Evolutionary conservation across 2,797 vertebrate genomes (phyloP).

Genomic region (Rhynchonycteris naso): DNA sequence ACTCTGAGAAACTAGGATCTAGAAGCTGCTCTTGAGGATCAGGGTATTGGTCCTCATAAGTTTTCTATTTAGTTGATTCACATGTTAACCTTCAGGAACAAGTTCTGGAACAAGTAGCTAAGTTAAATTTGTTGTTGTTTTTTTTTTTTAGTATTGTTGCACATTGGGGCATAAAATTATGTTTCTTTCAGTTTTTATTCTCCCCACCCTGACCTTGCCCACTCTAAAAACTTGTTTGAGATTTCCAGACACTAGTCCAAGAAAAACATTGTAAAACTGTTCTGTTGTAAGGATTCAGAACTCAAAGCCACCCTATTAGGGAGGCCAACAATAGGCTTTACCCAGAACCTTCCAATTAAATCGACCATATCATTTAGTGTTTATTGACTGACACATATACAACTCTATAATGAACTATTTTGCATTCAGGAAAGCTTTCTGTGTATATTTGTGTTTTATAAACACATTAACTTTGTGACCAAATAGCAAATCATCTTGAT

Average conservation of each 20-base stretch:
- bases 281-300: background rate
- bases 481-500: background rate
- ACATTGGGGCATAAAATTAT: background rate
- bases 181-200: slow-evolving; percentile 58
- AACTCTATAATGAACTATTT: background rate
- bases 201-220: background rate
- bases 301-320: background rate
- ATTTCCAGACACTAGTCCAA: slow-evolving; percentile 31
- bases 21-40: background rate
- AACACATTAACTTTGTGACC: background rate
- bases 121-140: background rate
- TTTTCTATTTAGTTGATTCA: background rate
- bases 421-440: slow-evolving; percentile 26
- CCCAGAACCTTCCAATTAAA: slow-evolving; percentile 6
- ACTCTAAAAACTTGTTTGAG: background rate
- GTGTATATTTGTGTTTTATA: slow-evolving; percentile 9
- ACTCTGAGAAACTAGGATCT: background rate
- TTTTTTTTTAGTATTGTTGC: slow-evolving; percentile 35
- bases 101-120: background rate
- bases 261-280: slow-evolving; percentile 13
- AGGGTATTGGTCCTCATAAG: background rate
- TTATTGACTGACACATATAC: slow-evolving; percentile 38
- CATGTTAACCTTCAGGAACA: background rate
- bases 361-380: slow-evolving; percentile 3
- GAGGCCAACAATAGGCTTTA: background rate